Conservation (phyloP, 2,888 invertebrate genomes). For the Cephus runcator region DNA sequence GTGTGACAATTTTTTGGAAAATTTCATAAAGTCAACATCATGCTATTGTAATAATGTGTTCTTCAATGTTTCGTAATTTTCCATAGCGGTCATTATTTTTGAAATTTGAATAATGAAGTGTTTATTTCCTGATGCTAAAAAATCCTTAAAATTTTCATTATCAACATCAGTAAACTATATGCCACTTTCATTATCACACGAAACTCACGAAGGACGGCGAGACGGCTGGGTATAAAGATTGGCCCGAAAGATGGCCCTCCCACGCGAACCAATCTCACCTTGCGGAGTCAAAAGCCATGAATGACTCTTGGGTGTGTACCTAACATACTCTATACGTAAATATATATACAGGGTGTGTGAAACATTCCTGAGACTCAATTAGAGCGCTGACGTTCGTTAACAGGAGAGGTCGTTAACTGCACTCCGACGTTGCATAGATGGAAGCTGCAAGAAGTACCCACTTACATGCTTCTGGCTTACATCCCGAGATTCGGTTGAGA, state of each 20-base stretch:
- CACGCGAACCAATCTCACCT: not conserved
- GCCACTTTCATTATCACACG: not conserved
- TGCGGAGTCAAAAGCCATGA: not conserved
- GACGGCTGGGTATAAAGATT: not conserved
- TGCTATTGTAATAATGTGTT: too few relatives aligned
- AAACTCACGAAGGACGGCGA: not conserved
- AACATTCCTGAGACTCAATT: slow-evolving; percentile 42
- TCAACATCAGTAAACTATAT: not conserved
- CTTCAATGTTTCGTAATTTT: not conserved
- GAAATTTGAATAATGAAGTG: not conserved
- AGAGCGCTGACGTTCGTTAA: slow-evolving; percentile 49
- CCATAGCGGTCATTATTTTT: not conserved
- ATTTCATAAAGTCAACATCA: not conserved
- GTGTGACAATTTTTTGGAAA: not conserved
- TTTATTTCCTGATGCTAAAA: not conserved
- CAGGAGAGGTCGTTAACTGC: slow-evolving; percentile 47
- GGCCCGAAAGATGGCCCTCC: not conserved
- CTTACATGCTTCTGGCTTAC: not conserved
- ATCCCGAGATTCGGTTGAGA: not conserved
- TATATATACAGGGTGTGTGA: not conserved
- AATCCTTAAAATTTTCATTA: not conserved
- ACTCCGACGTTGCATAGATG: slow-evolving; percentile 13
- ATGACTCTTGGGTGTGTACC: not conserved
- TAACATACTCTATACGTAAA: not conserved
- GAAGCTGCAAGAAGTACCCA: not conserved